phyloP scores from a whole-genome alignment of 2,113 vertebrate genomes.

The Sarotherodon lohbergeri region DNA sequence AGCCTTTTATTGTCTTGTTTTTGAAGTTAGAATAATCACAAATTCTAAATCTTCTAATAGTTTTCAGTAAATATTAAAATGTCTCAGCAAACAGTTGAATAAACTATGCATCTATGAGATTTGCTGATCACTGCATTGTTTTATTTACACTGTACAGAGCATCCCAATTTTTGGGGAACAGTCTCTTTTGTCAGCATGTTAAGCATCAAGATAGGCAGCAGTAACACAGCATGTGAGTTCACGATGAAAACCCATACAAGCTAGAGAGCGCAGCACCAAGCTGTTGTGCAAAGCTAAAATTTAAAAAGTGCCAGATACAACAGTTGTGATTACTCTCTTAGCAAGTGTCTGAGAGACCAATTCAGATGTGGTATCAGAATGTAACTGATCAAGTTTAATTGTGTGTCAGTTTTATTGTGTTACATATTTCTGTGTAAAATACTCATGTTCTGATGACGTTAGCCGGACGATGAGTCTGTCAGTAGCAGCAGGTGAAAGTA shows the following conservation, averaged over 20 bases:
- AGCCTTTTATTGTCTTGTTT: neutral
- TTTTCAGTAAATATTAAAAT: neutral
- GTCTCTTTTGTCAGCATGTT: neutral
- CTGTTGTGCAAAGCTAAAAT: neutral
- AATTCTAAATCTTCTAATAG: neutral
- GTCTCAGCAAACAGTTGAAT: neutral
- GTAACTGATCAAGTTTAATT: neutral
- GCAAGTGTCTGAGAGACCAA: neutral
- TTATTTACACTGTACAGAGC: neutral
- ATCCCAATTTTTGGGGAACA: neutral
- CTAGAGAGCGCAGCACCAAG: neutral
- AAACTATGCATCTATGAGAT: neutral
- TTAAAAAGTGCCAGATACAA: neutral
- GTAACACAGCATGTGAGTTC: neutral
- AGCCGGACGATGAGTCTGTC: neutral
- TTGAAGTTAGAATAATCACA: neutral
- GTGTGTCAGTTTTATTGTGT: neutral
- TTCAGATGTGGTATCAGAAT: neutral
- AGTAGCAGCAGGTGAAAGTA: constrained; percentile 19
- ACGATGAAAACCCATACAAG: neutral
- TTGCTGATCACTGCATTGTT: neutral
- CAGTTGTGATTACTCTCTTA: neutral
- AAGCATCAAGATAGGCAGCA: neutral
- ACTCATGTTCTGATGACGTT: neutral
- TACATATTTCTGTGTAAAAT: neutral